Evolutionary conservation across 2,888 invertebrate species (phyloP).

Genomic region (Drosophila mimetica): DNA sequence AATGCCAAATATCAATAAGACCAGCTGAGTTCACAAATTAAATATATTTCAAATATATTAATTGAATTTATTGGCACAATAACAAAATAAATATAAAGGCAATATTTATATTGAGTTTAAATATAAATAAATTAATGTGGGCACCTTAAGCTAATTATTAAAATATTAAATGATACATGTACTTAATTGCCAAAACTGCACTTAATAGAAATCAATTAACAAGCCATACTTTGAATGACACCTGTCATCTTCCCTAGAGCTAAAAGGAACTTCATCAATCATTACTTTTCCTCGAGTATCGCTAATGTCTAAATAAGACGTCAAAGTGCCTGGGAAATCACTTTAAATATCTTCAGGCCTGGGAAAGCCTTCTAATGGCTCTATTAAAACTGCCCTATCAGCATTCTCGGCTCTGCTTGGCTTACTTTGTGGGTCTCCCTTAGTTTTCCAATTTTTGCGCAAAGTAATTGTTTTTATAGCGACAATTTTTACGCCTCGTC

Average conservation of each 20-base stretch:
- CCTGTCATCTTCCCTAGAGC: not conserved
- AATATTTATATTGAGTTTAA: too few species aligned
- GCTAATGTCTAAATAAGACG: slow-evolving; percentile 26
- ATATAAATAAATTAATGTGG: too few species aligned
- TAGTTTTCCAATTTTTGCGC: slow-evolving; percentile 40
- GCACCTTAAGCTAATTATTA: too few species aligned
- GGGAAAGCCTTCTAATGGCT: slow-evolving; percentile 31
- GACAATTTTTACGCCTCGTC: slow-evolving; percentile 57
- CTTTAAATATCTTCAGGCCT: slow-evolving; percentile 6
- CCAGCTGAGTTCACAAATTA: not conserved
- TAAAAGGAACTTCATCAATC: slow-evolving; percentile 17
- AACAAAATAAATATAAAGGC: too few species aligned
- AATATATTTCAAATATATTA: not conserved
- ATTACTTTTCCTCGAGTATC: not conserved
- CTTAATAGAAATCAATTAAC: not conserved
- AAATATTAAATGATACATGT: too few species aligned
- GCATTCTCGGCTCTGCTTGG: slow-evolving; percentile 47
- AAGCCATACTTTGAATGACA: not conserved
- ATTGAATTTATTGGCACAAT: too few species aligned
- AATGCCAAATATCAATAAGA: not conserved
- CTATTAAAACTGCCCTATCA: slow-evolving; percentile 53
- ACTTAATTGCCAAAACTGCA: not conserved
- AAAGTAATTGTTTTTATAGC: slow-evolving; percentile 39
- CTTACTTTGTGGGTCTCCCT: slow-evolving; percentile 55
- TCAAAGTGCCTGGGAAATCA: slow-evolving; percentile 13